phyloP scores from a whole-genome alignment of 2,113 vertebrate genomes.

The Labeo rohita region DNA sequence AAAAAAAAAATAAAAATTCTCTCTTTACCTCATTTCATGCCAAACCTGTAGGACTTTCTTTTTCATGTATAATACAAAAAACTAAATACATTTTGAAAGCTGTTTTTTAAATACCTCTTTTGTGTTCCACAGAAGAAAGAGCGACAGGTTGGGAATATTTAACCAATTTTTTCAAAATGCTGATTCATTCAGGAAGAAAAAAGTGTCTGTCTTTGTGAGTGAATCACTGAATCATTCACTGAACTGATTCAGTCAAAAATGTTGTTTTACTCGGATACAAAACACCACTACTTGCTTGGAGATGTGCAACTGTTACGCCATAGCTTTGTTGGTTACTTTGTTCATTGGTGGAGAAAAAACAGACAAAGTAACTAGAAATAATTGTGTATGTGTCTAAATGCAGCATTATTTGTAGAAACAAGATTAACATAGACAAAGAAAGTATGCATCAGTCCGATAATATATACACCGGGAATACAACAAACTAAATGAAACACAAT shows the following conservation, averaged over 20 bases:
- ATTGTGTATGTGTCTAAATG: not conserved
- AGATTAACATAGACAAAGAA: too few species aligned
- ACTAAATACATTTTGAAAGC: not conserved
- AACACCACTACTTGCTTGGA: not conserved
- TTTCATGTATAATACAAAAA: not conserved
- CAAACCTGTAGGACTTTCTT: not conserved
- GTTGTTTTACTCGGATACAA: not conserved
- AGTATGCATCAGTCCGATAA: too few species aligned
- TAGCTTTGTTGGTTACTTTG: not conserved
- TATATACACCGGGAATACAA: too few species aligned
- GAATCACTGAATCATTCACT: not conserved
- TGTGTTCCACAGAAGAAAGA: not conserved
- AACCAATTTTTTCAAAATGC: not conserved
- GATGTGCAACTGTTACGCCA: not conserved
- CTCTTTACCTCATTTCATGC: not conserved
- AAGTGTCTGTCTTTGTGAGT: not conserved
- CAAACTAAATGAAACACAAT: too few species aligned
- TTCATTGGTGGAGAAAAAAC: not conserved
- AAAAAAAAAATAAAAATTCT: not conserved
- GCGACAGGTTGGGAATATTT: not conserved
- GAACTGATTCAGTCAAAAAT: not conserved
- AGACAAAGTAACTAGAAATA: not conserved
- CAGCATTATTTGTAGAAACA: too few species aligned
- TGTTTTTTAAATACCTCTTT: not conserved
- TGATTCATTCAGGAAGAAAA: not conserved